phyloP scores from a whole-genome alignment of 2,888 invertebrate genomes.

The Cetonia aurata region DNA sequence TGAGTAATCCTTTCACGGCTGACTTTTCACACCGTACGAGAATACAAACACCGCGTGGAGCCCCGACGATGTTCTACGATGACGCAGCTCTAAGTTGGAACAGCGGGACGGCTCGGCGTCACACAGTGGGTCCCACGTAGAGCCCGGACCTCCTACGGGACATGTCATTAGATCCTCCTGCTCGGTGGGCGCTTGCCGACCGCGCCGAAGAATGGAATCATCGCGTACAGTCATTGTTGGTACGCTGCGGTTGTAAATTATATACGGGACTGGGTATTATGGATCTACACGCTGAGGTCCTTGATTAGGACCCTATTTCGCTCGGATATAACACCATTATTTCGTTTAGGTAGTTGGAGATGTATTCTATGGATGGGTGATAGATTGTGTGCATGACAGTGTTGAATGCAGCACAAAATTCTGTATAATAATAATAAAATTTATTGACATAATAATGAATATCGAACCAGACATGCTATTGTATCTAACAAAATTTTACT shows the following conservation, averaged over 20 bases:
- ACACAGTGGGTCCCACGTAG: slow-evolving; percentile 49
- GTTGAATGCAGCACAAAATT: no score
- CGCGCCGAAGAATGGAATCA: slow-evolving; percentile 52
- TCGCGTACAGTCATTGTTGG: slow-evolving; percentile 42
- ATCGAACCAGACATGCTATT: no score
- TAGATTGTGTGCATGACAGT: no score
- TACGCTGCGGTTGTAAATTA: slow-evolving; percentile 44
- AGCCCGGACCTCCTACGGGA: slow-evolving; percentile 53
- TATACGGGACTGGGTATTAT: slow-evolving; percentile 37
- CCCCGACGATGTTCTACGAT: slow-evolving; percentile 22
- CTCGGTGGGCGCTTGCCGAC: slow-evolving; percentile 52
- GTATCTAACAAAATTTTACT: no score
- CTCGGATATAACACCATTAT: neutral
- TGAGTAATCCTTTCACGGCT: slow-evolving; percentile 50
- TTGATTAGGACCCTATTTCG: slow-evolving; percentile 42
- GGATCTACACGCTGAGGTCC: slow-evolving; percentile 25
- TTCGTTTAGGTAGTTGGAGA: no score
- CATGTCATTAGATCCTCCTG: slow-evolving; percentile 55
- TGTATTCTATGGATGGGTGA: no score
- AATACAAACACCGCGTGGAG: slow-evolving; percentile 1
- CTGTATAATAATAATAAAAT: no score
- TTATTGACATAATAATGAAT: no score
- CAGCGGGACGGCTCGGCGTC: slow-evolving; percentile 1
- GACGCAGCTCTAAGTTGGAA: slow-evolving; percentile 34
- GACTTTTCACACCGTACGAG: slow-evolving; percentile 29